Conservation (phyloP, 2,113 vertebrate species). For the Malurus cyaneus region DNA sequence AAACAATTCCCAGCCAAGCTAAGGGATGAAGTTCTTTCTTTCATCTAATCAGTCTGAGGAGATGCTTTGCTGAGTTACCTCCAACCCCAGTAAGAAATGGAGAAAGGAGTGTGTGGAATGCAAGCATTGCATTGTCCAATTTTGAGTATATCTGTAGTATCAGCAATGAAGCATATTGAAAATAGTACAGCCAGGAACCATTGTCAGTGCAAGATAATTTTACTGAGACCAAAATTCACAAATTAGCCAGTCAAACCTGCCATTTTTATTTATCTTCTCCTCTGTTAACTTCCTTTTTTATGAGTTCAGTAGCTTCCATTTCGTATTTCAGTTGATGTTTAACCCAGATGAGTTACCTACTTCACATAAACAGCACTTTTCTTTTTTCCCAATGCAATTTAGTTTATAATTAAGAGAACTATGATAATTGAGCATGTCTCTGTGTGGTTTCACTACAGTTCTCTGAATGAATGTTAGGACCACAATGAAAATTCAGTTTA, state of each 20-base stretch:
- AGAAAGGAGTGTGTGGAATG: neutral
- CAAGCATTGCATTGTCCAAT: neutral
- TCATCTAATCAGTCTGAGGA: neutral
- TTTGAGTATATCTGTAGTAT: neutral
- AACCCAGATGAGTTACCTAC: neutral
- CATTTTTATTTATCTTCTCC: neutral
- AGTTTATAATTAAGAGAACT: neutral
- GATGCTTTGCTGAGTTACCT: neutral
- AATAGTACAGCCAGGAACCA: neutral
- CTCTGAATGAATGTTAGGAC: neutral
- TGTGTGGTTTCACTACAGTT: neutral
- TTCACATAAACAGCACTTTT: neutral
- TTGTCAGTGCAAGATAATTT: neutral
- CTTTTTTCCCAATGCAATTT: neutral
- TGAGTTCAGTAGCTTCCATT: neutral
- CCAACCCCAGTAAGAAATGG: neutral
- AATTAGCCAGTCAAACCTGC: neutral
- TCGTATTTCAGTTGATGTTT: neutral
- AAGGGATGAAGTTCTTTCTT: neutral
- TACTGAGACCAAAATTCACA: neutral
- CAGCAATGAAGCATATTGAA: neutral
- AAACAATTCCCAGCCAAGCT: neutral
- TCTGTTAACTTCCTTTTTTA: neutral
- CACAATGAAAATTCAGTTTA: neutral
- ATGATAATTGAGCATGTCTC: neutral